Base-by-base conservation (phyloP, 2,888 invertebrate genomes). In the Agrochola circellaris region DNA sequence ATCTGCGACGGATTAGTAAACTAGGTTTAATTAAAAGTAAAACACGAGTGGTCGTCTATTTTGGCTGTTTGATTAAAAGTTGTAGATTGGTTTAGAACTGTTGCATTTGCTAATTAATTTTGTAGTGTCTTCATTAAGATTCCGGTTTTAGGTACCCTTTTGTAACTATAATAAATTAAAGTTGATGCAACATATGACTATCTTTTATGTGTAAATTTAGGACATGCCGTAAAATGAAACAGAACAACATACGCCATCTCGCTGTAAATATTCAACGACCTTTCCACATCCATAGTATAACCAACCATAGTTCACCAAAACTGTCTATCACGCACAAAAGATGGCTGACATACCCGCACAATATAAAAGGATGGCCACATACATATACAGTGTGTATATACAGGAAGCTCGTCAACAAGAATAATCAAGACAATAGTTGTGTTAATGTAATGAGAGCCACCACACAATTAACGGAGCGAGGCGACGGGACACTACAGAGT, bases 361-460 rank as follows among this genome's bases (percentile, higher is more conserved):
- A 66, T 80, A 87, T 67, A 84, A 87, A 87, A 85, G 62, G 79
- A 64, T 76, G 54, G 34, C 65, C 48, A 45, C 13, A 45, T 73
- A 74, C 23, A 64, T 48, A 79, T n/a, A 77, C 13, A 64, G 54
- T 73, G 20, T 74, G 66, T 80, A 85, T 85, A 85, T 75, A 62
- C 66, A 82, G 86, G 77, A 81, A 78, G 69, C 86, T 87, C 84
- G 86, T 87, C 87, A 88, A 84, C 86, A 87, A 86, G 89, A 88
- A 88, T 88, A 91, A 91, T 91, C 89, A 91, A 90, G 88, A 90
- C 87, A 91, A 89, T 89, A 89, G 91, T 91, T 89, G 90, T 89
- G 90, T 90, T 88, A 86, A 89, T 88, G 90, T 89, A 89, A 88
- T 88, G 89, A 89, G 88, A 90, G 83, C 86, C 83, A 88, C 91